phyloP scores from a whole-genome alignment of 2,113 vertebrate genomes.

The Ceyx margarethae region DNA sequence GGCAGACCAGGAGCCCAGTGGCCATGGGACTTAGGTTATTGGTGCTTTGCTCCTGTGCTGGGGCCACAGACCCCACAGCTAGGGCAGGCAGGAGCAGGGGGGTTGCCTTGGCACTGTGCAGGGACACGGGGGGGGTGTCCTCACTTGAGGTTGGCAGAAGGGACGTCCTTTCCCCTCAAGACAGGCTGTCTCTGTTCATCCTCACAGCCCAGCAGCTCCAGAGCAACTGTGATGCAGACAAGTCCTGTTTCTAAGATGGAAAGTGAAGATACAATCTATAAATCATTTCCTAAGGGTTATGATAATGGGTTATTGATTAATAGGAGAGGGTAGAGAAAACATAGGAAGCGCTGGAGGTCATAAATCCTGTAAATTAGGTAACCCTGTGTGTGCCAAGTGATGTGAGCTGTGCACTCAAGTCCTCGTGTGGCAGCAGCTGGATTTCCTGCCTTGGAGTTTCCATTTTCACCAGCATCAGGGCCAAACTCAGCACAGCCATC shows the following conservation, averaged over 20 bases:
- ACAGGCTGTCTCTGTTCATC: not conserved
- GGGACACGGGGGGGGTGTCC: not conserved
- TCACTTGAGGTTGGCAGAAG: not conserved
- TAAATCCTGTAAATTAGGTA: conserved; percentile 44
- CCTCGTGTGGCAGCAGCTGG: not conserved
- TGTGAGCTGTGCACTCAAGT: not conserved
- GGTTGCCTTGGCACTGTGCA: not conserved
- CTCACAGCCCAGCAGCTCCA: conserved; percentile 7
- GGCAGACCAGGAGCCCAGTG: not conserved
- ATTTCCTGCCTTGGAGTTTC: not conserved
- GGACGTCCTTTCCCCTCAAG: not conserved
- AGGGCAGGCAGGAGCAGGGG: not conserved
- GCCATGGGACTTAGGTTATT: not conserved
- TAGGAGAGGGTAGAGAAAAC: conserved; percentile 18
- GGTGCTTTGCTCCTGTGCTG: not conserved
- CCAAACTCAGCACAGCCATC: not conserved
- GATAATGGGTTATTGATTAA: conserved; percentile 58
- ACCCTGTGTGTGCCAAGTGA: not conserved
- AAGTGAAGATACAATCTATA: conserved; percentile 27
- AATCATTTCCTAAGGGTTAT: conserved; percentile 26
- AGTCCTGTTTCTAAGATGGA: conserved; percentile 12
- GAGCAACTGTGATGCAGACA: not conserved
- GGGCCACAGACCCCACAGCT: accelerated
- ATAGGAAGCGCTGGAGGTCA: not conserved
- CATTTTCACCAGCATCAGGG: not conserved